Conservation (phyloP, 1,140 invertebrate species). For the Calephelis virginiensis region DNA sequence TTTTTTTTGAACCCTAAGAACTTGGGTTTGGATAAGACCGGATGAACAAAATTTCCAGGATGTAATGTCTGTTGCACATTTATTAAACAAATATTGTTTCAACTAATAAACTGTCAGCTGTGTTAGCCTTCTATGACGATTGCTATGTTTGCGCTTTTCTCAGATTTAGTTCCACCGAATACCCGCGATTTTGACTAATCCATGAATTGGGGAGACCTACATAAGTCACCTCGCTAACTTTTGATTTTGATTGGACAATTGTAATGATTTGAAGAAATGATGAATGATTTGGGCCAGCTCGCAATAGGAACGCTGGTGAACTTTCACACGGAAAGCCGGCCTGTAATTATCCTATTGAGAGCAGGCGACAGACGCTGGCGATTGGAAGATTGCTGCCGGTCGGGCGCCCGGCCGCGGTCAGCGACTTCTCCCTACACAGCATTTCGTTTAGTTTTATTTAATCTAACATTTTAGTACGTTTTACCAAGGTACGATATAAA, state of each 20-base stretch:
- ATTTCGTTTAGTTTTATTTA: background rate
- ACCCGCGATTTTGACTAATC: too few relatives aligned
- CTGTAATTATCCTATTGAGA: constrained; percentile 40
- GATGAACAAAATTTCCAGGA: too few relatives aligned
- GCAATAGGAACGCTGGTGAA: constrained; percentile 14
- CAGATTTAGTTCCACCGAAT: too few relatives aligned
- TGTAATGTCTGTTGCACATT: too few relatives aligned
- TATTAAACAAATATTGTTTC: too few relatives aligned
- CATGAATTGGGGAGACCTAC: too few relatives aligned
- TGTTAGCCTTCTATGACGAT: too few relatives aligned
- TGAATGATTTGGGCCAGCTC: background rate
- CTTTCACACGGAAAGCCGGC: constrained; percentile 42
- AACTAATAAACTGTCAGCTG: too few relatives aligned
- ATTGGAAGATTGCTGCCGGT: constrained; percentile 40
- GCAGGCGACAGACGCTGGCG: constrained; percentile 13
- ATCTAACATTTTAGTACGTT: background rate
- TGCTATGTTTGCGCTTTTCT: too few relatives aligned
- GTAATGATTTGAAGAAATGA: background rate
- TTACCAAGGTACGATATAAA: background rate
- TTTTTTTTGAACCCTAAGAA: too few relatives aligned
- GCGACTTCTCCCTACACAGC: background rate
- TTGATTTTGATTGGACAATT: background rate
- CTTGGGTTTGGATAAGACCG: too few relatives aligned
- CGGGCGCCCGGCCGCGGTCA: constrained; percentile 29
- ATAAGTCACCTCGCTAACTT: too few relatives aligned